Evolutionary conservation across 2,797 vertebrate species (phyloP), one percentile per base, ranked within the genome.

Genomic region (Gymnothorax javanicus): DNA sequence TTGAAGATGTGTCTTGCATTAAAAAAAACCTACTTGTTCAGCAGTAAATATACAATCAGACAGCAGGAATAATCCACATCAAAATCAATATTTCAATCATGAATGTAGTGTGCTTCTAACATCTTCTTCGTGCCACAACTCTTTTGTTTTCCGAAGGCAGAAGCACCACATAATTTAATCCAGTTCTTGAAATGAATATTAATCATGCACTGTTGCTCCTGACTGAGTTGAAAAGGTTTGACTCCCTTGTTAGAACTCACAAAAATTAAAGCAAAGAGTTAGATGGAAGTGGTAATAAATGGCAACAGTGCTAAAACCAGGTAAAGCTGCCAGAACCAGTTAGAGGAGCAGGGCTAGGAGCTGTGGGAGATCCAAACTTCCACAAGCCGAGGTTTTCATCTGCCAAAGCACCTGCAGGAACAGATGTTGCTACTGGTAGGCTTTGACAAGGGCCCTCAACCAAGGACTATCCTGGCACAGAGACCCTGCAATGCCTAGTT

Each of bases 121-220:
- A 9, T 58, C 56, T 81, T 56, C 11, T 6, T 9, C 8, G 23
- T 20, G 77, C 17, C 64, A 25, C 64, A 69, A 69, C 64, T 69
- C 64, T 64, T 64, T 79, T 20, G 56, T 60, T 62, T 62, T 27
- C 17, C 0, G 7, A 43, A 13, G 25, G 82, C 58, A 33, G 82
- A 27, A n/a, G 58, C 3, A 43, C 3, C 13, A 7, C 27, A 9
- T 2, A 23, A 59, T 25, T 60, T 17, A 83, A 57, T 60, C 15
- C 7, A 15, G 50, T 13, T 64, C 57, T 69, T 84, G 23, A 58
- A 67, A 58, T 12, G 27, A 73, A 15, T 27, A 75, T 73, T 75
- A 57, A 85, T 62, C 58, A 58, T 84, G 64, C 64, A 27, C 50
- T 58, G 52, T 50, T 73, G 64, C 69, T 85, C 69, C 84, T 85